These are phyloP conservation scores for Drosophila cardini DNA, from an alignment of 1,140 invertebrate species.

Conservation along the genomic window DNA sequence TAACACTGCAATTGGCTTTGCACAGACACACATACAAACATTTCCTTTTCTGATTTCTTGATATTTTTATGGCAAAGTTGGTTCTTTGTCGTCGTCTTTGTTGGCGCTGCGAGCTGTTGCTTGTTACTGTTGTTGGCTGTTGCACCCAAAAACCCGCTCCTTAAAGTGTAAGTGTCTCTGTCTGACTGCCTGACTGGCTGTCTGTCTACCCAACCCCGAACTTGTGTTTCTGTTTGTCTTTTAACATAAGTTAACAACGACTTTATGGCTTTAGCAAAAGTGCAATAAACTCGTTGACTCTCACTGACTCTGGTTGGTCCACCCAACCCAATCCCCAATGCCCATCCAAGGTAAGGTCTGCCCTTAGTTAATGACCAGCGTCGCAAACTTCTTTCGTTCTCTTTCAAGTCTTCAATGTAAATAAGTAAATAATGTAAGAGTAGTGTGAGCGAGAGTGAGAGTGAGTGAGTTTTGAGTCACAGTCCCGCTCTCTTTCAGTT, in stretches of 20 bases:
- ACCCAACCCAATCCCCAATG: background rate
- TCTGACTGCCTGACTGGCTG: slow-evolving; percentile 10
- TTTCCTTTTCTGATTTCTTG: slow-evolving; percentile 53
- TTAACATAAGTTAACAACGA: slow-evolving; percentile 48
- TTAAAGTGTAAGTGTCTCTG: slow-evolving; percentile 74
- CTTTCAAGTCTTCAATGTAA: slow-evolving; percentile 57
- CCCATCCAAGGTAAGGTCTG: slow-evolving; percentile 6
- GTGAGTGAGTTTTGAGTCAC: slow-evolving; percentile 29
- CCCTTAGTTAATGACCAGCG: slow-evolving; percentile 61
- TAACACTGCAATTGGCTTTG: slow-evolving; percentile 29
- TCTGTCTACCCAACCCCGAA: slow-evolving; percentile 22
- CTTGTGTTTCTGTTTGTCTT: slow-evolving; percentile 65
- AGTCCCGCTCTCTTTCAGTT: slow-evolving; percentile 12
- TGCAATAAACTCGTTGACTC: slow-evolving; percentile 76
- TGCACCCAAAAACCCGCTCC: slow-evolving; percentile 27
- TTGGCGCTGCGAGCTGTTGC: slow-evolving; percentile 45
- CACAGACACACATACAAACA: slow-evolving; percentile 13
- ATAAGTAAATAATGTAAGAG: slow-evolving; percentile 21
- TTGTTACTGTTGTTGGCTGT: background rate
- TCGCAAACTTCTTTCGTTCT: slow-evolving; percentile 37
- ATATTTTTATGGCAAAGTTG: slow-evolving; percentile 51
- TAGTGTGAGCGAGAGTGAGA: slow-evolving; percentile 2
- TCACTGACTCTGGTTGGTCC: slow-evolving; percentile 44
- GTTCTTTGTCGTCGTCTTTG: slow-evolving; percentile 76
- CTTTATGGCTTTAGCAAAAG: slow-evolving; percentile 62